Evolutionary conservation across 2,113 vertebrate genomes (phyloP).

Genomic region (Chaetops frenatus): DNA sequence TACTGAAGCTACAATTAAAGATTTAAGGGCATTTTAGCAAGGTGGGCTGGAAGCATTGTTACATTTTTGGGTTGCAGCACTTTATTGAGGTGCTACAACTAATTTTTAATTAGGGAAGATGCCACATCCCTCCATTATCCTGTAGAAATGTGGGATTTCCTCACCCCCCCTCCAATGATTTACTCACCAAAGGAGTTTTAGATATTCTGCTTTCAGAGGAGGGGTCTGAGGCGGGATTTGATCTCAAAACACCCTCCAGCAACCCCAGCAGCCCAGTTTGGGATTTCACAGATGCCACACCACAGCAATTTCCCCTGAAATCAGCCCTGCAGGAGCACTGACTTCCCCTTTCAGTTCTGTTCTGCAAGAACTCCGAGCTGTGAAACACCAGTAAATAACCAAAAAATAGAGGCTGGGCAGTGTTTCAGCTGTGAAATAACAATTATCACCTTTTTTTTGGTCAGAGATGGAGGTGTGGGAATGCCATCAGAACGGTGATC

Average conservation of each 20-base stretch:
- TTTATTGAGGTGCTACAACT: rapidly evolving
- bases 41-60: background rate
- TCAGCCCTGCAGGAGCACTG: background rate
- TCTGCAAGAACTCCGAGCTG: background rate
- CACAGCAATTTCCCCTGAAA: background rate
- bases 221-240: background rate
- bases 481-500: background rate
- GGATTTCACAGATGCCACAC: background rate
- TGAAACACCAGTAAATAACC: background rate
- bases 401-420: background rate
- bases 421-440: background rate
- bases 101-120: background rate
- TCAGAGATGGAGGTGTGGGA: background rate
- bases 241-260: background rate
- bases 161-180: rapidly evolving
- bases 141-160: background rate
- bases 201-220: background rate
- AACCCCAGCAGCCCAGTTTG: background rate
- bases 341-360: background rate
- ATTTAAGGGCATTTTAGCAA: background rate
- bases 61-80: background rate
- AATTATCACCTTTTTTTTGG: background rate
- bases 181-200: background rate
- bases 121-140: background rate
- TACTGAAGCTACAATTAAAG: background rate